Evolutionary conservation across 2,888 invertebrate genomes (phyloP), one percentile per base, ranked within the genome.

Genomic region (Trichopoda pennipes): DNA sequence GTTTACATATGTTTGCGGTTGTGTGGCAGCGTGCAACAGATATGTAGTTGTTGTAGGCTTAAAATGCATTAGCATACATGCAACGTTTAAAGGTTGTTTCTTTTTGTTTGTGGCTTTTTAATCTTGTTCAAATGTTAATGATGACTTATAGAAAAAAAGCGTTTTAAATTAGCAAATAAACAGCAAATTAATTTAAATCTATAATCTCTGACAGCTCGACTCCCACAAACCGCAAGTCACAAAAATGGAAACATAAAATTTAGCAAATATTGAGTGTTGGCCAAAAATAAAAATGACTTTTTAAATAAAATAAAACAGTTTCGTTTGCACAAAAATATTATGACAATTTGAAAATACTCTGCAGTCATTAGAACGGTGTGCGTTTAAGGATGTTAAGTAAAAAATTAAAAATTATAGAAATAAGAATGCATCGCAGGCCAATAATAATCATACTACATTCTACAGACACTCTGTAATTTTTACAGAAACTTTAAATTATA

Each of bases 181-280:
- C 79, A 79, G 76, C 75, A 79, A 82, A 82, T 82, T 82, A 79
- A 82, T 79, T 82, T 68, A 79, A 79, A 82, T 82, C 82, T 79
- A 28, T 58, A 76, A 82, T 82, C 79, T 76, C 38, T 79, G 82
- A 82, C 79, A 82, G 82, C 68, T 82, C 28, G 16, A 82, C 82
- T 79, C 82, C 82, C 82, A 82, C 82, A 79, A 79, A 75, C 56
- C 44, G 49, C 72, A 64, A 38, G 42, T 58, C 55, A 69, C 44
- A 38, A 63, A 21, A 53, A 35, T 42, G 12, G 6, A 32, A 60
- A 58, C 60, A 32, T 2, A 47, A 49, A 42, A 66, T 56, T 47
- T 49, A 38, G 38, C 23, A 56, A 74, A 55, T 38, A 55, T 16
- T 23, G 10, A 16, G 23, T 17, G 60, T 16, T 69, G 53, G 35